Conservation (phyloP, 2,113 vertebrate genomes). For the Connochaetes taurinus region DNA sequence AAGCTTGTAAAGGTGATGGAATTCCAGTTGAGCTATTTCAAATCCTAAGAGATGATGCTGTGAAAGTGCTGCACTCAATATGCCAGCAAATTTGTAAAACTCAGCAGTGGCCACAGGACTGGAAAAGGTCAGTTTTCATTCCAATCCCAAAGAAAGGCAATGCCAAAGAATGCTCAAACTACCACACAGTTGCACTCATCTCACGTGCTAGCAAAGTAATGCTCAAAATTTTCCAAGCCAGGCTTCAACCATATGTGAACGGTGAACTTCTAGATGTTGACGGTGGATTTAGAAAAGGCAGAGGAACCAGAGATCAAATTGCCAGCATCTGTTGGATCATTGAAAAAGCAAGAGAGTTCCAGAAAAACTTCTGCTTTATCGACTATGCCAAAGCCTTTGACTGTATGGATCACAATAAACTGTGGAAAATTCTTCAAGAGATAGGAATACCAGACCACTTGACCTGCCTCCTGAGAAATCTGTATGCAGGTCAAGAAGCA, state of each 20-base stretch:
- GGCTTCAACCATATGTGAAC: accelerated
- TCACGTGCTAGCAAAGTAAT: accelerated
- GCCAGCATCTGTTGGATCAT: neutral
- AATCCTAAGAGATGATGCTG: neutral
- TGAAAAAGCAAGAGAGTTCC: neutral
- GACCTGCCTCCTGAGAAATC: neutral
- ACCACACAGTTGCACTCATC: neutral
- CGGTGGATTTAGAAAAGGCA: neutral
- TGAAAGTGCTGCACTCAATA: neutral
- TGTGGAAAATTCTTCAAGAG: neutral
- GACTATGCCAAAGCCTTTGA: neutral
- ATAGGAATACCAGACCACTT: neutral
- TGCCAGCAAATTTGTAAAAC: neutral
- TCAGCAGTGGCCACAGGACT: neutral
- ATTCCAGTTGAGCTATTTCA: neutral
- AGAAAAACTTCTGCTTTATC: neutral
- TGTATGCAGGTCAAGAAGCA: neutral
- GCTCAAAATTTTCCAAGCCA: neutral
- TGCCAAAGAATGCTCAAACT: neutral
- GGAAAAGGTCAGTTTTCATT: neutral
- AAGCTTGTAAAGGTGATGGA: neutral
- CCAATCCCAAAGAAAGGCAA: neutral
- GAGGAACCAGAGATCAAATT: neutral
- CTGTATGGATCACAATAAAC: neutral
- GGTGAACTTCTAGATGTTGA: neutral